Percentiles rank a stretch among this genome's conserved stretches.
Conservation (phyloP, 1,140 invertebrate genomes). For the Drosophila subobscura region DNA sequence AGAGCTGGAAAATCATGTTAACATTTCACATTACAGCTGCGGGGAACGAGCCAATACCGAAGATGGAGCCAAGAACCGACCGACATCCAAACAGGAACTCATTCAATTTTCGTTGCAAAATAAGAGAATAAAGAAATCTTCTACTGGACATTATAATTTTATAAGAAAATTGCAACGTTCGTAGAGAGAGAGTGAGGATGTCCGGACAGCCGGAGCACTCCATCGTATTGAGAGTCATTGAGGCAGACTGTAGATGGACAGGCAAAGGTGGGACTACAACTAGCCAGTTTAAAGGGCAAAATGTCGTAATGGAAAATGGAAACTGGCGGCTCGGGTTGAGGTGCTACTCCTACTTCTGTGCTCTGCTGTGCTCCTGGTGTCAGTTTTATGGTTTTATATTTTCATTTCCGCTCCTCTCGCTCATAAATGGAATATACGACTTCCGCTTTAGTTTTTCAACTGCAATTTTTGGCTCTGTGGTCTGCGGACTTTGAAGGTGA, state of each 20-base stretch:
- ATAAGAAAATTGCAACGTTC: constrained; percentile 72
- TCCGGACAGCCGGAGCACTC: neutral
- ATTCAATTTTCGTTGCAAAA: constrained; percentile 71
- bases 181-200: constrained; percentile 11
- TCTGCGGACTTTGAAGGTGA: constrained; percentile 64
- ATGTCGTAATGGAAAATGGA: constrained; percentile 18
- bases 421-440: constrained; percentile 73
- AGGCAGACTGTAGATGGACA: constrained; percentile 14
- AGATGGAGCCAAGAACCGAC: constrained; percentile 1
- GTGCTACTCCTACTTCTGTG: constrained; percentile 1
- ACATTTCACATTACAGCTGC: constrained; percentile 60
- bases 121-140: constrained; percentile 53
- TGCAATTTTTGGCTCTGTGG: constrained; percentile 27
- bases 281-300: neutral
- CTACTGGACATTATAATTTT: constrained; percentile 71
- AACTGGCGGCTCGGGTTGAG: constrained; percentile 11
- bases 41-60: neutral
- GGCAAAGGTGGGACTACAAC: constrained; percentile 20
- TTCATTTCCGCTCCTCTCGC: constrained; percentile 69
- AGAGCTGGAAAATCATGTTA: constrained; percentile 70
- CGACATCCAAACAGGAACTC: constrained; percentile 25
- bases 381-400: constrained; percentile 76
- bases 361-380: constrained; percentile 10
- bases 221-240: constrained; percentile 50
- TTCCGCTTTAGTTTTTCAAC: constrained; percentile 33